phyloP scores from a whole-genome alignment of 1,140 invertebrate species.

The Pemphigus obesinymphae region DNA sequence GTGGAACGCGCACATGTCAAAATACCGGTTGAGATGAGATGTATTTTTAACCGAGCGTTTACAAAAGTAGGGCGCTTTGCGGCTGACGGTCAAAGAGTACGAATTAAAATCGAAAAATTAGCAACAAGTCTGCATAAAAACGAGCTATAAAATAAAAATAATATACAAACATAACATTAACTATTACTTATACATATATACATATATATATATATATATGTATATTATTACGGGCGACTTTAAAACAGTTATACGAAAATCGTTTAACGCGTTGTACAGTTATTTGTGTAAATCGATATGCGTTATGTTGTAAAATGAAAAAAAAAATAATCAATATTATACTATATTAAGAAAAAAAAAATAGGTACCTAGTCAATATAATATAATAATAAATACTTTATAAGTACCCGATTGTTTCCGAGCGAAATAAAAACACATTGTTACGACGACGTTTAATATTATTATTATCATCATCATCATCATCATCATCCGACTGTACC shows the following conservation, averaged over 20 bases:
- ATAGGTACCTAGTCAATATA: too few relatives aligned
- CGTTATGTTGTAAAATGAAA: too few relatives aligned
- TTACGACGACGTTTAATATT: too few relatives aligned
- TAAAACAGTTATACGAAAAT: neutral
- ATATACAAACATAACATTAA: neutral
- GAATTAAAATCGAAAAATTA: neutral
- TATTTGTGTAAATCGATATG: too few relatives aligned
- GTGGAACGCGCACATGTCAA: neutral
- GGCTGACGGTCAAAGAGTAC: neutral
- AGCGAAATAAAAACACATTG: too few relatives aligned
- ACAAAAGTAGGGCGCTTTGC: constrained; percentile 1
- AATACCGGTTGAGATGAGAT: neutral
- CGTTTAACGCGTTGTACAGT: neutral
- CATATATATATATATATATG: neutral
- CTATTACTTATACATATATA: neutral
- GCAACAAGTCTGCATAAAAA: neutral
- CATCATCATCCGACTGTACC: too few relatives aligned
- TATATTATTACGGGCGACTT: neutral
- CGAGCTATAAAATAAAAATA: neutral
- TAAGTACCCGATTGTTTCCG: too few relatives aligned
- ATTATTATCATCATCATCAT: too few relatives aligned
- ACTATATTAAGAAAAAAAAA: too few relatives aligned
- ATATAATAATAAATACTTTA: too few relatives aligned
- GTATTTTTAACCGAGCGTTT: neutral
- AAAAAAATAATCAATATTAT: too few relatives aligned